phyloP scores from a whole-genome alignment of 2,113 vertebrate genomes.

The Nannobrachium achirus region DNA sequence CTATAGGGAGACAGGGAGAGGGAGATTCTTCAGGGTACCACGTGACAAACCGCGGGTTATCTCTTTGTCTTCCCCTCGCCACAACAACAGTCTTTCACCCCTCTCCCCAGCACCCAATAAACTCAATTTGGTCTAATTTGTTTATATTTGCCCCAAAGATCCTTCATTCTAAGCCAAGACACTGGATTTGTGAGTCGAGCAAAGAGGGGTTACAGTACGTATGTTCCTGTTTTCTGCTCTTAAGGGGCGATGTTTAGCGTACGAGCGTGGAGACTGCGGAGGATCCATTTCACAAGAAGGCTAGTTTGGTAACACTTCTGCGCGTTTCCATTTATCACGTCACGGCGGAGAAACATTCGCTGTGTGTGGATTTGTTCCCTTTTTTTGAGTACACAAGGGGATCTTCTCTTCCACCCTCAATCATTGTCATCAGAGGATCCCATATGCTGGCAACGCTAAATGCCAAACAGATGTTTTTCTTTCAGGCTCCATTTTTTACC shows the following conservation, averaged over 20 bases:
- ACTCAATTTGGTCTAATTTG: slow-evolving; percentile 30
- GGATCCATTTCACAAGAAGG: slow-evolving; percentile 32
- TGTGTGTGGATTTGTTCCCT: slow-evolving; percentile 18
- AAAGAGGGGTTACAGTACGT: neutral
- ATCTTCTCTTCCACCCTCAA: slow-evolving; percentile 53
- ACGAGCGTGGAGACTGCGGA: neutral
- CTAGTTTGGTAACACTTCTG: slow-evolving; percentile 48
- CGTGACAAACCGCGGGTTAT: slow-evolving; percentile 49
- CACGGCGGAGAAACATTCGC: slow-evolving; percentile 29
- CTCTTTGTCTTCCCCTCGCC: slow-evolving; percentile 43
- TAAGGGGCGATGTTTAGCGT: slow-evolving; percentile 11
- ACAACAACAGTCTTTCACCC: slow-evolving; percentile 15
- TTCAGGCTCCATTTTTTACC: slow-evolving; percentile 75
- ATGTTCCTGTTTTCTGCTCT: slow-evolving; percentile 8
- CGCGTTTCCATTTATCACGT: slow-evolving; percentile 44
- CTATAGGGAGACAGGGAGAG: slow-evolving; percentile 37
- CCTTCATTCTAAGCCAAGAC: slow-evolving; percentile 10
- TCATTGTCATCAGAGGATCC: slow-evolving; percentile 73
- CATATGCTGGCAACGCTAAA: slow-evolving; percentile 65
- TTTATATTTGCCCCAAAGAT: slow-evolving; percentile 17
- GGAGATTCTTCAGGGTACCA: slow-evolving; percentile 54
- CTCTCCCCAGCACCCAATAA: slow-evolving; percentile 18
- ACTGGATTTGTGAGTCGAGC: slow-evolving; percentile 5
- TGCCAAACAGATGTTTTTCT: slow-evolving; percentile 79
- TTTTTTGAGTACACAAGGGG: slow-evolving; percentile 35